Evolutionary conservation across 2,797 vertebrate species (phyloP), one percentile per base, ranked within the genome.

Genomic region (Botia almorhae): DNA sequence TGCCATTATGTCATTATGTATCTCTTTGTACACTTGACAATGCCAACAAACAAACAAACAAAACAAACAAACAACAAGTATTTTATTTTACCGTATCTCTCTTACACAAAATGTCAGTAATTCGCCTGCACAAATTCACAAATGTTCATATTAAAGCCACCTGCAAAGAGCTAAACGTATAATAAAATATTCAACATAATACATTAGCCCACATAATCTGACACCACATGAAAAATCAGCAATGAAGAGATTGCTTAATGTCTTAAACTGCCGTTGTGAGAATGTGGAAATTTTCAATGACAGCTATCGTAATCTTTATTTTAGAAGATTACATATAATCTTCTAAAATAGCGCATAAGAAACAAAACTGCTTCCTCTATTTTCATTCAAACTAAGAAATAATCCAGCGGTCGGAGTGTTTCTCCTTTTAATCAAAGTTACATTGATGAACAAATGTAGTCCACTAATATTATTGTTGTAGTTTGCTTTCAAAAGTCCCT

Each of bases 361-460:
- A 77, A 61, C 65, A 50, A 65, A 73, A 29, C 26, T 3, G 53
- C 50, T 78, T 81, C 65, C 73, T 73, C 73, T 69, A 78, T 74
- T 86, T 84, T 73, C 8, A 63, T 78, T 83, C 79, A 69, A 80
- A 85, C 64, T 75, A 50, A 90, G 87, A 92, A 90, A 86, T 76
- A 64, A 63, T 74, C n/a, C 51, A 60, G 43, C 19, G 88, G 86
- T 81, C 88, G 74, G 81, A 14, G 6, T 71, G 70, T 74, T 76
- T 75, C 87, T 56, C 81, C 85, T 55, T 90, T 93, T 92, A 93
- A 94, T 94, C 92, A 93, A 71, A 69, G 75, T 58, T 51, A 74
- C 82, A 82, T 75, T 80, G 81, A 78, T 84, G 81, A 82, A 72
- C 11, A 91, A 88, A 94, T 93, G 91, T 90, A 83, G 77, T 91